These are phyloP conservation scores for Drosophila dives DNA, from an alignment of 2,888 invertebrate species.

Conservation along the genomic window DNA sequence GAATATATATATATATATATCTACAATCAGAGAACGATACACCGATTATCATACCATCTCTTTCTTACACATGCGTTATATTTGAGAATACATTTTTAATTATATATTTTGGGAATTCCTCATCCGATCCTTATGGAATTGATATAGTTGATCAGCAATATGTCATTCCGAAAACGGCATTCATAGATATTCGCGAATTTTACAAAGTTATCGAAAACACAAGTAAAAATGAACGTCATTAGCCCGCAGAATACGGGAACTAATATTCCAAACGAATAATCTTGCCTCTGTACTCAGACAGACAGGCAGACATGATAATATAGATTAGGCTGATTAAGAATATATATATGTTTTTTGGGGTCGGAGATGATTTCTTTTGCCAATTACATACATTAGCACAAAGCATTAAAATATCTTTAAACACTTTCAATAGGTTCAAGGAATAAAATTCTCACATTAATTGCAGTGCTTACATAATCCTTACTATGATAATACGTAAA, in stretches of 20 bases:
- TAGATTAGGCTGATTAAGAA: neutral
- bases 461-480: slow-evolving; percentile 61
- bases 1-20: neutral
- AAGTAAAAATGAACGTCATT: neutral
- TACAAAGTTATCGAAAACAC: neutral
- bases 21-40: neutral
- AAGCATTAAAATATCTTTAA: too few relatives aligned
- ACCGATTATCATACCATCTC: neutral
- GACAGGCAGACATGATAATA: neutral
- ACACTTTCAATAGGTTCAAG: neutral
- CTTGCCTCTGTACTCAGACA: neutral
- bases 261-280: neutral
- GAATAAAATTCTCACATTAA: slow-evolving; percentile 50
- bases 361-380: neutral
- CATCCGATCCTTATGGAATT: neutral
- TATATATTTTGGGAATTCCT: neutral
- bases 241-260: neutral
- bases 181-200: neutral
- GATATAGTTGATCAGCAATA: neutral
- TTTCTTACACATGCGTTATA: neutral
- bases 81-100: neutral
- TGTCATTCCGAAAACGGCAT: neutral
- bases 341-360: neutral
- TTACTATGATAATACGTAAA: slow-evolving; percentile 50
- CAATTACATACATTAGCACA: neutral